These are phyloP conservation scores for Drosophila neotestacea DNA, from an alignment of 2,888 invertebrate genomes.

Conservation along the genomic window DNA sequence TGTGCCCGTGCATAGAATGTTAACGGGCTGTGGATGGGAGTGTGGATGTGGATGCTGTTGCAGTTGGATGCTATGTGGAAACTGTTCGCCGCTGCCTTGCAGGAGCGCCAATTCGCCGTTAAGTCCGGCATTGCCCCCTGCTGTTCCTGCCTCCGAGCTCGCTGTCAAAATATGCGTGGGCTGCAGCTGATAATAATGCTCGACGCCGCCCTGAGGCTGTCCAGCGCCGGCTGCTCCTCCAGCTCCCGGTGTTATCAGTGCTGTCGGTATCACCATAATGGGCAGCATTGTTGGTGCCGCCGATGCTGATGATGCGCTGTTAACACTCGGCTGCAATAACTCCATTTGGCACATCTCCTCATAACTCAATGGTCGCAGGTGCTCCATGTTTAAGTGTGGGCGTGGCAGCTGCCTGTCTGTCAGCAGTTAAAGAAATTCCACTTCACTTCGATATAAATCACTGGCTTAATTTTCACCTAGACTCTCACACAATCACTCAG, in stretches of 20 bases:
- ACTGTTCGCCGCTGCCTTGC: constrained; percentile 66
- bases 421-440: constrained; percentile 17
- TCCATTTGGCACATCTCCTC: constrained; percentile 85
- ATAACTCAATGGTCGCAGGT: constrained; percentile 83
- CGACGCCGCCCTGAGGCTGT: constrained; percentile 50
- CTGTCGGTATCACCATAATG: constrained; percentile 84
- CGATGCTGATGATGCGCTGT: constrained; percentile 40
- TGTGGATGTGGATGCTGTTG: constrained; percentile 60
- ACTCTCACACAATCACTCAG: constrained; percentile 9
- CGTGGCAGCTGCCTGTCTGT: constrained; percentile 25
- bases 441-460: constrained; percentile 18
- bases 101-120: constrained; percentile 75
- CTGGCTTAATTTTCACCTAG: constrained; percentile 37
- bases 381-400: constrained; percentile 74
- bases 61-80: constrained; percentile 63
- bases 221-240: constrained; percentile 55
- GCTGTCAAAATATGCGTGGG: constrained; percentile 79
- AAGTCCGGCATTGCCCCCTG: constrained; percentile 31
- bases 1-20: constrained; percentile 80
- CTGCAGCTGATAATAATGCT: constrained; percentile 82
- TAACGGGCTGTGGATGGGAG: constrained; percentile 74
- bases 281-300: constrained; percentile 81
- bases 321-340: constrained; percentile 70
- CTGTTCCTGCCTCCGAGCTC: constrained; percentile 49
- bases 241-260: constrained; percentile 67